These are phyloP conservation scores for Diaprepes abbreviatus DNA, from an alignment of 2,888 invertebrate genomes.

Conservation along the genomic window DNA sequence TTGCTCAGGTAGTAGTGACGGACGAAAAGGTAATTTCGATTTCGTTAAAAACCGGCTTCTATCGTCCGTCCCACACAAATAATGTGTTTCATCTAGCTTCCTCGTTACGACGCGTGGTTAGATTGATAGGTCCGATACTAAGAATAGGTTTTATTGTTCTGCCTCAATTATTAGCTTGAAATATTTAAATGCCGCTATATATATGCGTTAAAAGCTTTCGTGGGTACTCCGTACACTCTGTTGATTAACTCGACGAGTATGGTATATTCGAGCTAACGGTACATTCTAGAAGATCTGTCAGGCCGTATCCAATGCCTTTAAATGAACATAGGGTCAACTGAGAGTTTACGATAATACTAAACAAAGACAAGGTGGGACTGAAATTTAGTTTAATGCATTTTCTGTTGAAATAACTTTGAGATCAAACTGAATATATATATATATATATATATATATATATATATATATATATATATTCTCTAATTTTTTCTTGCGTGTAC, in stretches of 20 bases:
- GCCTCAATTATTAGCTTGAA: background rate
- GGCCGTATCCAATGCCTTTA: background rate
- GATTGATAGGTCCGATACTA: background rate
- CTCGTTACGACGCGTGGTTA: background rate
- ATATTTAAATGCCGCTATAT: background rate
- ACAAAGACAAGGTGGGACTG: background rate
- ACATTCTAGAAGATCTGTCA: background rate
- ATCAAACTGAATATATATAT: too few species aligned
- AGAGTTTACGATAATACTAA: background rate
- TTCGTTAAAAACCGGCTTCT: background rate
- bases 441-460: too few species aligned
- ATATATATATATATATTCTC: too few species aligned
- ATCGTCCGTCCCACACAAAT: background rate
- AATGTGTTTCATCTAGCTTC: background rate
- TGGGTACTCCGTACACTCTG: background rate
- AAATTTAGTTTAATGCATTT: too few species aligned
- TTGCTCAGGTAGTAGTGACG: background rate
- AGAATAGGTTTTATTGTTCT: background rate
- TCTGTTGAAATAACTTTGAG: too few species aligned
- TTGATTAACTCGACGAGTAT: background rate
- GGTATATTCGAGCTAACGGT: constrained; percentile 2
- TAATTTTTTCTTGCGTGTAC: too few species aligned
- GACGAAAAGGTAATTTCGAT: background rate
- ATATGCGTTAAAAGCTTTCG: background rate
- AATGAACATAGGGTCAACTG: background rate